Evolutionary conservation across 2,797 vertebrate species (phyloP), one percentile per base, ranked within the genome.

Genomic region (Notoglanidium macrostoma): DNA sequence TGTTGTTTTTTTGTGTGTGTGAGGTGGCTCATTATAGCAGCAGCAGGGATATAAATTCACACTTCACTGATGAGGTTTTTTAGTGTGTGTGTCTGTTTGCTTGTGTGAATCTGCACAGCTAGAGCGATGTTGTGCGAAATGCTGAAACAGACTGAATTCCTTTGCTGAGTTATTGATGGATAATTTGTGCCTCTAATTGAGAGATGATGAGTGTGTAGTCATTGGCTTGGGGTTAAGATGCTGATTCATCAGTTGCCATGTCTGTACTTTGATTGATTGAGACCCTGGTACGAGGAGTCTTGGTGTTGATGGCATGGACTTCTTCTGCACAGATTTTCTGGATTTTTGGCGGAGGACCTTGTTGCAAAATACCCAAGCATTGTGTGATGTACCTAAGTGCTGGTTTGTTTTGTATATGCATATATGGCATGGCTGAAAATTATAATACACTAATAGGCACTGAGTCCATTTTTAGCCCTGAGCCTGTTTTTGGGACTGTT

Each of bases 1-100:
- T 83, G 81, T 83, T 83, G 61, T 83, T 67, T 49, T 72, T 44
- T 15, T 76, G 54, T 74, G 49, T 51, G 44, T n/a, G 14, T 68
- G 63, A 51, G 81, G 72, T 46, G 32, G 72, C 55, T 87, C 55
- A 21, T 74, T 87, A 73, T 65, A 61, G 79, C 81, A 68, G 46
- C 80, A 67, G 63, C 63, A 54, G 10, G 29, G 65, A 83, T 83
- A 68, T 68, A 54, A 83, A 83, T 68, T 83, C 81, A 83, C 46
- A 83, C 44, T 51, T 65, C 57, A 61, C 35, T 70, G 6, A 17
- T 68, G 1, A 55, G 54, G 15, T 0, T 32, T 55, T 29, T 19
- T 19, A n/a, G n/a, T 59, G 40, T 35, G 9, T 9, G 5, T 9
- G 5, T 59, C 17, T 12, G 9, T 61, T 80, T 61, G 54, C 9